Evolutionary conservation across 2,113 vertebrate genomes (phyloP).

Genomic region (Gymnarchus niloticus): DNA sequence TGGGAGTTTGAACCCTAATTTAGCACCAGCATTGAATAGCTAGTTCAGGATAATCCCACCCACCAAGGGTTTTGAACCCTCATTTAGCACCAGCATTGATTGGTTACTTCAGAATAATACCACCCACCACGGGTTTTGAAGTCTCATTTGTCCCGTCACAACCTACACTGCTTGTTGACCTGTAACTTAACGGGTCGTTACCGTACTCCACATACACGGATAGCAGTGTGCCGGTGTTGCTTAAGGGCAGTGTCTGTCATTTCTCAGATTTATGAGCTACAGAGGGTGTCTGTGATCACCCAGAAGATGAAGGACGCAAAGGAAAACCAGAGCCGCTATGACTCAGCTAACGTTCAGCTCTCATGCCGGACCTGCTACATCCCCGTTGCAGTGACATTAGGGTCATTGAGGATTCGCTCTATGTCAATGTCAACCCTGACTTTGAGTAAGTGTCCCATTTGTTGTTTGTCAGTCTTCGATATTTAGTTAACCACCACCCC

Average conservation of each 20-base stretch:
- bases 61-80: no score
- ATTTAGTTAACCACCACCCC: background rate
- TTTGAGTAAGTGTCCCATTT: conserved; percentile 69
- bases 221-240: background rate
- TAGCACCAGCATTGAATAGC: no score
- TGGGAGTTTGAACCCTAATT: no score
- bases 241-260: background rate
- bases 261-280: conserved; percentile 68
- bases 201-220: background rate
- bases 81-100: no score
- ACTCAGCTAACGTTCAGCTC: conserved; percentile 45
- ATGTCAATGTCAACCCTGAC: conserved; percentile 71
- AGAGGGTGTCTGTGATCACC: conserved; percentile 38
- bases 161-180: background rate
- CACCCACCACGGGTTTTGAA: no score
- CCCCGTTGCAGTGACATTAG: conserved; percentile 68
- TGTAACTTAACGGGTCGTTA: background rate
- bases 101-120: no score
- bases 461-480: background rate
- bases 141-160: background rate
- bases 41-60: no score
- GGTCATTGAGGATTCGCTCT: conserved; percentile 68
- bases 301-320: conserved; percentile 26
- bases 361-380: conserved; percentile 67
- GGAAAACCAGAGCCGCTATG: conserved; percentile 37